Evolutionary conservation across 2,113 vertebrate genomes (phyloP).

Genomic region (Siniperca chuatsi): DNA sequence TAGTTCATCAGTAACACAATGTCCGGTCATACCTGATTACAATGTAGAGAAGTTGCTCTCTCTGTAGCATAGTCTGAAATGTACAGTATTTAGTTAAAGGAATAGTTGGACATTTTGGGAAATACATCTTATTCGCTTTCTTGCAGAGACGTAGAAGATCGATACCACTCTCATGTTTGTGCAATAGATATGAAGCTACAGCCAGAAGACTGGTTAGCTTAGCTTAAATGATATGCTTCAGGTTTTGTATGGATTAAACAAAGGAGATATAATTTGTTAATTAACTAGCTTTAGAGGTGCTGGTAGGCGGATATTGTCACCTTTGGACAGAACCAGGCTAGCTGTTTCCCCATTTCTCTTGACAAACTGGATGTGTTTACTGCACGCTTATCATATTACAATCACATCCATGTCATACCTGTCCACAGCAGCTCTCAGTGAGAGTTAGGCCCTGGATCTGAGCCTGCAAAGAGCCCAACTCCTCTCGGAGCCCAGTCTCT

Average conservation of each 20-base stretch:
- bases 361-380: not conserved
- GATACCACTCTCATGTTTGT: not conserved
- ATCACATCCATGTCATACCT: slow-evolving; percentile 66
- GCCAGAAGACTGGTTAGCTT: not conserved
- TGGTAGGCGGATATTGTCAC: no score
- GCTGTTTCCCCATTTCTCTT: not conserved
- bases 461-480: slow-evolving; percentile 91
- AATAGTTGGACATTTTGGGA: not conserved
- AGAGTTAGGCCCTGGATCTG: slow-evolving; percentile 93
- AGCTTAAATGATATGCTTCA: no score
- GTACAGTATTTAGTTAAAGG: not conserved
- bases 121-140: not conserved
- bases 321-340: not conserved
- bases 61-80: not conserved
- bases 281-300: not conserved
- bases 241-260: not conserved
- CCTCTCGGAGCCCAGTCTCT: slow-evolving; percentile 91
- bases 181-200: not conserved
- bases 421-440: slow-evolving; percentile 91
- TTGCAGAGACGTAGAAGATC: not conserved
- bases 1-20: not conserved
- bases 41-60: not conserved
- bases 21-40: not conserved
- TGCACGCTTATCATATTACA: not conserved
- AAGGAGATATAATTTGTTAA: not conserved